A percentile compares a stretch with the other conserved stretches of the same genome.
These are phyloP conservation scores for Xanthorhoe designata DNA, from an alignment of 2,888 invertebrate species.

Conservation along the genomic window DNA sequence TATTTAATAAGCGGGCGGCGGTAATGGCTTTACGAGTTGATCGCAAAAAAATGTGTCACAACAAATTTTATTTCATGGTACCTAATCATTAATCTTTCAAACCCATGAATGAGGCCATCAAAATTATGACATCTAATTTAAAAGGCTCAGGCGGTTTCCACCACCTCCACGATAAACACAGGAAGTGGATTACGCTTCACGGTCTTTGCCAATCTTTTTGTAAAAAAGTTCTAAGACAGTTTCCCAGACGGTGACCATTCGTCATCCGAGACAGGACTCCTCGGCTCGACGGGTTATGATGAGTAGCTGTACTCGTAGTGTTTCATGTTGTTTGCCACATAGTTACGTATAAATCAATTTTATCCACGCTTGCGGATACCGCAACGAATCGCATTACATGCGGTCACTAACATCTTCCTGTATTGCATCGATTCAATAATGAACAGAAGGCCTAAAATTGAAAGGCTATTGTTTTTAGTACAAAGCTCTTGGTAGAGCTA, in stretches of 20 bases:
- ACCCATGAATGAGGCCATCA: not conserved
- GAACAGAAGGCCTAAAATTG: constrained; percentile 35
- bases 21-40: constrained; percentile 35
- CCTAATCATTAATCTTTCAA: constrained; percentile 1
- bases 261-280: constrained; percentile 43
- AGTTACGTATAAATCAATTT: constrained; percentile 72
- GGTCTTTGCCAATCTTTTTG: constrained; percentile 51
- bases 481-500: constrained; percentile 17
- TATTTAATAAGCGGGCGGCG: constrained; percentile 41
- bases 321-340: constrained; percentile 49
- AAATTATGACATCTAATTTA: constrained; percentile 1
- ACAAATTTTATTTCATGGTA: constrained; percentile 7
- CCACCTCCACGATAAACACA: constrained; percentile 28
- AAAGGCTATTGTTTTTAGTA: constrained; percentile 24
- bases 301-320: constrained; percentile 38
- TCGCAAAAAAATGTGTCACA: constrained; percentile 31
- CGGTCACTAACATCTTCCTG: constrained; percentile 78
- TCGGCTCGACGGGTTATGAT: constrained; percentile 33
- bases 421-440: constrained; percentile 68
- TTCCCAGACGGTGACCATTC: constrained; percentile 40
- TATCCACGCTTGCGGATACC: constrained; percentile 72
- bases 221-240: constrained; percentile 35
- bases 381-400: constrained; percentile 75
- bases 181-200: constrained; percentile 55
- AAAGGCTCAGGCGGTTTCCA: not conserved